Percentiles rank a stretch among this genome's conserved stretches.
Evolutionary conservation across 2,888 invertebrate genomes (phyloP).

Genomic region (Troides aeacus): DNA sequence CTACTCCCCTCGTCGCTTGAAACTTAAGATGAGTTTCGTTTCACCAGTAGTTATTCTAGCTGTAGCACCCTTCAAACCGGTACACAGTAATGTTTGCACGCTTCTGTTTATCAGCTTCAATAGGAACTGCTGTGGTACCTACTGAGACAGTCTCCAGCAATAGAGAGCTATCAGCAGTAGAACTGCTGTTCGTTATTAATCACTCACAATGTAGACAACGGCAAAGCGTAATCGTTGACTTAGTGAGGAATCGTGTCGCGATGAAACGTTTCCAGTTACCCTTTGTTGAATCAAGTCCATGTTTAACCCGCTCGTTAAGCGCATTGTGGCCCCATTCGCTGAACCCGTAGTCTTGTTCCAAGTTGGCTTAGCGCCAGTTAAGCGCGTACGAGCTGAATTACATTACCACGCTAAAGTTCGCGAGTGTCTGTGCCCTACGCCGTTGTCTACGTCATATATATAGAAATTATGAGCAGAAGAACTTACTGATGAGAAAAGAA

Average conservation of each 20-base stretch:
- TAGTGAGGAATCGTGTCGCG: background rate
- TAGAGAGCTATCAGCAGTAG: too few relatives aligned
- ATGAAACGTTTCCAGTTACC: conserved; percentile 12
- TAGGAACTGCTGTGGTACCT: too few relatives aligned
- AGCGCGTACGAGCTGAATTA: conserved; percentile 12
- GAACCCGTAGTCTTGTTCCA: conserved; percentile 20
- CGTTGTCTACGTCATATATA: background rate
- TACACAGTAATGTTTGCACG: too few relatives aligned
- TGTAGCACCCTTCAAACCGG: too few relatives aligned
- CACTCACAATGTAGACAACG: background rate
- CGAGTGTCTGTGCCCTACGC: background rate
- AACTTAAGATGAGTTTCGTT: too few relatives aligned
- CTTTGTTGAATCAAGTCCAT: conserved; percentile 25
- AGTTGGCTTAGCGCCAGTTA: conserved; percentile 24
- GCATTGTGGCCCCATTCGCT: conserved; percentile 23
- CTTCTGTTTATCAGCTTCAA: too few relatives aligned
- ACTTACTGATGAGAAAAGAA: too few relatives aligned
- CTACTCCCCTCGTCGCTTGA: too few relatives aligned
- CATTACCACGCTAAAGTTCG: background rate
- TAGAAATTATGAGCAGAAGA: too few relatives aligned
- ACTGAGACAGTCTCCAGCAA: too few relatives aligned
- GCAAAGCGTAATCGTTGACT: background rate
- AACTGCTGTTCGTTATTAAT: too few relatives aligned
- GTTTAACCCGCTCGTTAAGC: conserved; percentile 27
- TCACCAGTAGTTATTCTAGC: too few relatives aligned